Conservation (phyloP, 2,113 vertebrate species). For the Perca schrenkii region DNA sequence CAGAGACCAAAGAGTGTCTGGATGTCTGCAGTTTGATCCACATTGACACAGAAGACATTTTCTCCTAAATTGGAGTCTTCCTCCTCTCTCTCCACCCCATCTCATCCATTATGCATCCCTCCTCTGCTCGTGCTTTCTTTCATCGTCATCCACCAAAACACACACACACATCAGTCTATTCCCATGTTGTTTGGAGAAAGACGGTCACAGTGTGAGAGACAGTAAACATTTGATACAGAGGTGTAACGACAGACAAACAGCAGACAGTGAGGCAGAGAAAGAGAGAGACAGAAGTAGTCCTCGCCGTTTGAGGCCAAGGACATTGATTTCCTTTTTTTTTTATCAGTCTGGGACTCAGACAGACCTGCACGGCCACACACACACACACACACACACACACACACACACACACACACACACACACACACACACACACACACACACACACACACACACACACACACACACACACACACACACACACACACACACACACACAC, state of each 20-base stretch:
- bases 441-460: conserved; percentile 7
- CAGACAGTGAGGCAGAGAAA: neutral
- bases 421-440: conserved; percentile 14
- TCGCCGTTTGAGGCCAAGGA: neutral
- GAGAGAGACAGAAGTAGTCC: neutral
- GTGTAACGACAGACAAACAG: neutral
- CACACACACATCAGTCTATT: neutral
- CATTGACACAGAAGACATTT: conserved; percentile 39
- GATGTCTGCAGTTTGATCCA: conserved; percentile 50
- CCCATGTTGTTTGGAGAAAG: neutral
- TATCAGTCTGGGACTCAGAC: conserved; percentile 2
- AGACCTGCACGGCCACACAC: neutral
- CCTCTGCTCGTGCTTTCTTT: conserved; percentile 16
- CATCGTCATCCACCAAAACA: conserved; percentile 11
- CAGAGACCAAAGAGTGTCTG: conserved; percentile 48
- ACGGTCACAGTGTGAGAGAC: neutral
- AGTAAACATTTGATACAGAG: neutral
- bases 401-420: conserved; percentile 16
- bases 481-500: conserved; percentile 17
- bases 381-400: conserved; percentile 7
- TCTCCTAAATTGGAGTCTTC: conserved; percentile 56
- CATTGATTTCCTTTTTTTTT: conserved; percentile 18
- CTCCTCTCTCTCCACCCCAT: neutral
- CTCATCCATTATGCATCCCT: conserved; percentile 69
- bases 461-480: too few relatives aligned